Base-by-base conservation (phyloP, 2,113 vertebrate genomes). In the Holacanthus passer region DNA sequence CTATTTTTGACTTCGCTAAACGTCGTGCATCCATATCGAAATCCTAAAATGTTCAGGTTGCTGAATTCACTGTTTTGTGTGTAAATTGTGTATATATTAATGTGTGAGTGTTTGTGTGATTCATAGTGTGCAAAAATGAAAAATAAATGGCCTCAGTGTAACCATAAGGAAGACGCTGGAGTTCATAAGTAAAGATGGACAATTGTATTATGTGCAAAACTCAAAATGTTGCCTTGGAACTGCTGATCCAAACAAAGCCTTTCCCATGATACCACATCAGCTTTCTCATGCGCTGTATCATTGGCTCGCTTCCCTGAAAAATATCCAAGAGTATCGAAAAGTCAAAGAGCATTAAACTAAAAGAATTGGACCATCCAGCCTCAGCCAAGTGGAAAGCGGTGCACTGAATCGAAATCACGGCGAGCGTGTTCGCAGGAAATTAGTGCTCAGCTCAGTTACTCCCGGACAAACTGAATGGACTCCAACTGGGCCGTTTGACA, bases 261-360 rank as follows among this genome's bases (percentile, higher is more conserved):
- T 80, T 79, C 74, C 68, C 73, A 60, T 77, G 77, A 77, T 56
- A 13, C 50, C 63, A 27, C 41, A 24, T 39, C 10, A 39, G 13
- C 19, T 48, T 79, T 75, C 80, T 77, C 41, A 50, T 6, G 31
- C 32, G 10, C 20, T 16, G 55, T 50, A 55, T 35, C 13, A 64
- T 4, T 68, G 81, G 81, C 68, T 71, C 55, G 17, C 86, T 69
- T 72, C 69, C 39, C 50, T 77, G 39, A 68, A 70, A 79, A 53
- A 62, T 27, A 37, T 56, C 72, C 48, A 72, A 24, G 27, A 55
- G 62, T 7, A 22, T 56, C 41, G 71, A 43, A 55, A 70, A 65
- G 58, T 84, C 55, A 81, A 69, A 79, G 48, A 86, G 66, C 77
- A 45, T 60, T 12, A 27, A 76, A 60, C 10, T 4, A 32, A 41